These are phyloP conservation scores for Brachyhypopomus occidentalis DNA, from an alignment of 2,113 vertebrate genomes.

Conservation along the genomic window DNA sequence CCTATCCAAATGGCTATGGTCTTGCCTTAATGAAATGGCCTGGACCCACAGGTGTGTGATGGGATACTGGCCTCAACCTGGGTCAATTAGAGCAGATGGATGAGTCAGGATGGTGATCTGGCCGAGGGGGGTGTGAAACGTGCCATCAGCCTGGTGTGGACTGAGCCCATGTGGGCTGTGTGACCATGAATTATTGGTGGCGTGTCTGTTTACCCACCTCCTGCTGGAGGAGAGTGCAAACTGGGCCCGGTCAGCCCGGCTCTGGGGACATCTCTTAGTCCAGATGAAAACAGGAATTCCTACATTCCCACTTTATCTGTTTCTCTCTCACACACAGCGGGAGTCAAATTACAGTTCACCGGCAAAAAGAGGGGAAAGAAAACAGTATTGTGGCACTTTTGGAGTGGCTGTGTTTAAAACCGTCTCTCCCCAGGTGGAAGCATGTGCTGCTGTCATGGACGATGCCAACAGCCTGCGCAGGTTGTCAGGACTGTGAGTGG, in stretches of 20 bases:
- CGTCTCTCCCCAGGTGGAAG: too few species aligned
- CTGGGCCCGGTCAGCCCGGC: constrained; percentile 57
- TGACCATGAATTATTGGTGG: constrained; percentile 77
- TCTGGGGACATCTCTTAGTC: constrained; percentile 54
- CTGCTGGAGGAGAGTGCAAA: constrained; percentile 43
- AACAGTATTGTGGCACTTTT: background rate
- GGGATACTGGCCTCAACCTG: constrained; percentile 26
- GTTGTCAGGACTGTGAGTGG: constrained; percentile 27
- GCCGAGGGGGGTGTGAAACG: constrained; percentile 63
- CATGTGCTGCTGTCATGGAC: background rate
- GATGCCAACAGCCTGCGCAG: background rate
- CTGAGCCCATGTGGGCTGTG: constrained; percentile 63
- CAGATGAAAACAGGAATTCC: constrained; percentile 44
- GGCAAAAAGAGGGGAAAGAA: background rate
- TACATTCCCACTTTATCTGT: constrained; percentile 4
- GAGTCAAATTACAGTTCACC: constrained; percentile 21
- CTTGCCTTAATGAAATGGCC: background rate
- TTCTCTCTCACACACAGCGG: constrained; percentile 3
- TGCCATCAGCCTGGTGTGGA: constrained; percentile 58
- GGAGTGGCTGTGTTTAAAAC: too few species aligned
- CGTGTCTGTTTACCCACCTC: constrained; percentile 75
- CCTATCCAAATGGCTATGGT: constrained; percentile 2
- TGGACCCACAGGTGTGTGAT: constrained; percentile 23
- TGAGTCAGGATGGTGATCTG: constrained; percentile 63
- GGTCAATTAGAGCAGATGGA: constrained; percentile 77